phyloP scores from a whole-genome alignment of 2,797 vertebrate species.

The Spea hammondii region DNA sequence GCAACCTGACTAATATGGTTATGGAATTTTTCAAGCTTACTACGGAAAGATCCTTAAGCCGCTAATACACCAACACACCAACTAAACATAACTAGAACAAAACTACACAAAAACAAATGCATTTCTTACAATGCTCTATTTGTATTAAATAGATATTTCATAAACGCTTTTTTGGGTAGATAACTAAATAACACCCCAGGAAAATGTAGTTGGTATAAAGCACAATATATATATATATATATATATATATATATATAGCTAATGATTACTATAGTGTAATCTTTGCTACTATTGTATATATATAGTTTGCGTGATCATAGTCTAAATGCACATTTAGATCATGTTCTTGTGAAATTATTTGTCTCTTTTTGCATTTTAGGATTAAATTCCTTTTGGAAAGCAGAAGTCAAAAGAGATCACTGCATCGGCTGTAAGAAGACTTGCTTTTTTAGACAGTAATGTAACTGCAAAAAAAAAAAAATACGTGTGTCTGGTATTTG shows the following conservation, averaged over 20 bases:
- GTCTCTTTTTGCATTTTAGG: constrained; percentile 25
- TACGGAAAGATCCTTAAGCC: constrained; percentile 13
- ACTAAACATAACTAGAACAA: neutral
- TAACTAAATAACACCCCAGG: too few relatives aligned
- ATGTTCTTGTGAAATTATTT: neutral
- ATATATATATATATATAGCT: too few relatives aligned
- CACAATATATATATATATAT: too few relatives aligned
- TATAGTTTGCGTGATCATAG: too few relatives aligned
- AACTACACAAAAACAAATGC: constrained; percentile 1
- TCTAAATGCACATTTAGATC: too few relatives aligned
- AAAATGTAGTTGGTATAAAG: too few relatives aligned
- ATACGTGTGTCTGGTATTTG: too few relatives aligned
- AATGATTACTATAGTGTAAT: too few relatives aligned
- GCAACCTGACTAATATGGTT: constrained; percentile 35
- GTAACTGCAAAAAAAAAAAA: constrained; percentile 22
- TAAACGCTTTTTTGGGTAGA: too few relatives aligned
- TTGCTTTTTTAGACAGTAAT: constrained; percentile 11
- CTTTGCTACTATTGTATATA: too few relatives aligned
- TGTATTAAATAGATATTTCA: too few relatives aligned
- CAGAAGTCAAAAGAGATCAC: neutral
- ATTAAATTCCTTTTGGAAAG: constrained; percentile 4
- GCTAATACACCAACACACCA: constrained; percentile 1
- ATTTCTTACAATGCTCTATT: too few relatives aligned
- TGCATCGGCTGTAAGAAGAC: neutral
- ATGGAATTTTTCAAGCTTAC: constrained; percentile 36